phyloP scores from a whole-genome alignment of 2,888 invertebrate genomes.

The Drosophila meridiana region DNA sequence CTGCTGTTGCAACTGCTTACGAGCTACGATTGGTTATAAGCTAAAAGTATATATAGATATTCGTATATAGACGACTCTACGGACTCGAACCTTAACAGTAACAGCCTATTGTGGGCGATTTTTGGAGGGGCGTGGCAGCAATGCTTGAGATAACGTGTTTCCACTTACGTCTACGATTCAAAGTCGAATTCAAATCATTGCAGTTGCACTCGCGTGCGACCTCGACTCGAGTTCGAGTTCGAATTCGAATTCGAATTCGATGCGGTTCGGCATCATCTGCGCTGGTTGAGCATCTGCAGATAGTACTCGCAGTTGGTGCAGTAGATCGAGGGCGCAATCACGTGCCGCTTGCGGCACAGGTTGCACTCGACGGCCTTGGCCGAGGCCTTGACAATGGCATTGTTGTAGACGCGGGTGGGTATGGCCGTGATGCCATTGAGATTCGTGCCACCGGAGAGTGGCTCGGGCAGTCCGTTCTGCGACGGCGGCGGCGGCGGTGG shows the following conservation, averaged over 20 bases:
- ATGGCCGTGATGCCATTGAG: slow-evolving; percentile 80
- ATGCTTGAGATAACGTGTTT: slow-evolving; percentile 74
- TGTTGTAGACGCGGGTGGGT: slow-evolving; percentile 85
- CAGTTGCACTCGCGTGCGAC: not conserved
- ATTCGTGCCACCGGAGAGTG: slow-evolving; percentile 38
- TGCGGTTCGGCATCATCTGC: slow-evolving; percentile 74
- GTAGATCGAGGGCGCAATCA: slow-evolving; percentile 91
- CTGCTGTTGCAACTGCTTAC: slow-evolving; percentile 10
- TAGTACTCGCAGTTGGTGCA: slow-evolving; percentile 97
- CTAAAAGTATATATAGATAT: not conserved
- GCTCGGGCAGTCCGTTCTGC: slow-evolving; percentile 71
- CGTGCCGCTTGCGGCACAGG: slow-evolving; percentile 94
- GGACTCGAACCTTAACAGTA: slow-evolving; percentile 15
- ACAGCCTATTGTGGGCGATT: slow-evolving; percentile 31
- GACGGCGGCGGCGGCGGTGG: slow-evolving; percentile 55
- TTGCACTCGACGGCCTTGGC: slow-evolving; percentile 91
- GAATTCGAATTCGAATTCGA: not conserved
- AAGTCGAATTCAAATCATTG: not conserved
- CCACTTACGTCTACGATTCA: slow-evolving; percentile 47
- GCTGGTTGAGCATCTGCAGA: slow-evolving; percentile 88
- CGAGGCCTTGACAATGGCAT: slow-evolving; percentile 85
- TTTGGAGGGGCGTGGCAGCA: slow-evolving; percentile 69
- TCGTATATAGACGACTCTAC: slow-evolving; percentile 10
- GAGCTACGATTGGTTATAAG: slow-evolving; percentile 14
- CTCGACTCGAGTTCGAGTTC: not conserved